Base-by-base conservation (phyloP, 2,888 invertebrate genomes). In the Lochmaea capreae region DNA sequence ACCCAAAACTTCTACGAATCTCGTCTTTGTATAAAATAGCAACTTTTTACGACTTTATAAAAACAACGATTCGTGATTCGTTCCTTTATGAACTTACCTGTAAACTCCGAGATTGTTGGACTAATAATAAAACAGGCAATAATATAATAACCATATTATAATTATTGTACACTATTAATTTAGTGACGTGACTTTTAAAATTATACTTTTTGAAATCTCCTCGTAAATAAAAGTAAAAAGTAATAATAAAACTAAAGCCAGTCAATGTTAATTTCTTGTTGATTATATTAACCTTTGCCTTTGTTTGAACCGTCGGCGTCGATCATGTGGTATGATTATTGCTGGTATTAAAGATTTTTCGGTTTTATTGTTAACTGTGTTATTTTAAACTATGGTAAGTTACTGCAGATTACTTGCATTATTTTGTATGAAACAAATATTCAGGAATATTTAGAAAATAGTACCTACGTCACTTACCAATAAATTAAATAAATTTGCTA, bases 201-300 rank as follows among this genome's bases (percentile, higher is more conserved):
- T 22, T 22, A 2, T 58, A 42, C 8, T 43, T 63, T 63, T 63
- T 12, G 43, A 5, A n/a, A 3, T 42, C 43, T 11, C 62, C 62
- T 43, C 43, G 62, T 63, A 63, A 42, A 42, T 43, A 3, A 18
- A 57, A 3, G 9, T 26, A n/a, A 49, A 39, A 61, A 43, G 46
- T 43, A 63, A 63, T 12, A 43, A 63, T 18, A 63, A 46, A 46
- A 39, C 8, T 9, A 61, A 43, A 63, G 46, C 11, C 22, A 43
- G 43, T 43, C 18, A 63, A 63, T 63, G 43, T 43, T 33, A 49
- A 65, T 65, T 10, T 18, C 14, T 66, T 58, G 39, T 67, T 68
- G 61, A 68, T 68, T 68, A 68, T 46, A 68, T 68, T 68, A 59
- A 68, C 68, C 68, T 68, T 57, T 61, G 61, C 42, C 68, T 61